A percentile compares a stretch with the other conserved stretches of the same genome.
These are phyloP conservation scores for Peribatodes rhomboidaria DNA, from an alignment of 2,888 invertebrate species.

Conservation along the genomic window DNA sequence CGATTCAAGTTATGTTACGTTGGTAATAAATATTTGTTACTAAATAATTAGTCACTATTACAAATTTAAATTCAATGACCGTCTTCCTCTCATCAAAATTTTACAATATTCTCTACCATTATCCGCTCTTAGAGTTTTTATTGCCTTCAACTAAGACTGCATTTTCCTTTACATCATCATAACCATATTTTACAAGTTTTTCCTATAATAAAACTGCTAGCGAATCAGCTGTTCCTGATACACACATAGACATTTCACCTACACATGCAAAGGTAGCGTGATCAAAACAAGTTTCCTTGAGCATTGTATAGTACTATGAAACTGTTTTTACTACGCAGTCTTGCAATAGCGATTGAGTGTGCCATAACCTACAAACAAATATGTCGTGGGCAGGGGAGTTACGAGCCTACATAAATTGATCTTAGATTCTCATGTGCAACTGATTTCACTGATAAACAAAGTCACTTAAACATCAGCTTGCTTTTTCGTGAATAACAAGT, in stretches of 20 bases:
- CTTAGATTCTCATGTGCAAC: no score
- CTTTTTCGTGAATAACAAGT: no score
- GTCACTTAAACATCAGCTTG: no score
- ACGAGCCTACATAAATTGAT: no score
- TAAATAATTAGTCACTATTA: neutral
- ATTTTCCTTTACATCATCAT: constrained; percentile 1
- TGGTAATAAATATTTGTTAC: constrained; percentile 4
- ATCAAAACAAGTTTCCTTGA: constrained; percentile 30
- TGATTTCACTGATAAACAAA: no score
- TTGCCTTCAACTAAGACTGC: neutral
- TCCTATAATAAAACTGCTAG: constrained; percentile 21
- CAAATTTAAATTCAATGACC: neutral
- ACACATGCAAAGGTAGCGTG: constrained; percentile 29
- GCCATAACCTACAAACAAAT: constrained; percentile 13
- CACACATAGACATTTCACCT: constrained; percentile 14
- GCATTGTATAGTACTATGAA: constrained; percentile 19
- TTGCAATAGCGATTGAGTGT: constrained; percentile 1
- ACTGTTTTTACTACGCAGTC: constrained; percentile 16
- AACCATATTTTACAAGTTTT: constrained; percentile 8
- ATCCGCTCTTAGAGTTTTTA: neutral
- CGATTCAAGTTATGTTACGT: constrained; percentile 4
- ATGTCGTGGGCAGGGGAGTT: constrained; percentile 5
- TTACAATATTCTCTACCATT: constrained; percentile 1
- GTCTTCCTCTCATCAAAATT: neutral
- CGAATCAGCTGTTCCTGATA: constrained; percentile 32